Percentiles rank a stretch among this genome's conserved stretches.
Evolutionary conservation across 1,140 invertebrate species (phyloP).

Genomic region (Drosophila grimshawi): DNA sequence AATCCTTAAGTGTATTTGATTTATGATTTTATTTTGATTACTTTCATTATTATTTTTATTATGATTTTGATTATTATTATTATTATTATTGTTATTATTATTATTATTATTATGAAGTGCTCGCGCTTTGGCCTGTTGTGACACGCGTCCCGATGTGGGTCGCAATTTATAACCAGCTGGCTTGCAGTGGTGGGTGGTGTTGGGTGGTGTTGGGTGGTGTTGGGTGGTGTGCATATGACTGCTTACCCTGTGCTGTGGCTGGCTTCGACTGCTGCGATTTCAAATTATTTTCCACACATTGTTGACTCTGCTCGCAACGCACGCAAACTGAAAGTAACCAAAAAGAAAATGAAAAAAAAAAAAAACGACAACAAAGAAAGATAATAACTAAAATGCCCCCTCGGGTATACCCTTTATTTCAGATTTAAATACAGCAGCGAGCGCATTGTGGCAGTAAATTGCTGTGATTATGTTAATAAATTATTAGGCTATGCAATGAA

Average conservation of each 20-base stretch:
- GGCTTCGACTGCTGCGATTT: conserved; percentile 54
- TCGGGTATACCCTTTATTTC: conserved; percentile 1
- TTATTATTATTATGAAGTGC: conserved; percentile 18
- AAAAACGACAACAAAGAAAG: not conserved
- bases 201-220: not conserved
- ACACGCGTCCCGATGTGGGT: conserved; percentile 1
- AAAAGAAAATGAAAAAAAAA: not conserved
- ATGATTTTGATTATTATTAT: not conserved
- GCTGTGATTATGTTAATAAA: too few relatives aligned
- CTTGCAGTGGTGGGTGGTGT: not conserved
- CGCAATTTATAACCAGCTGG: too few relatives aligned
- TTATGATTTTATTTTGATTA: conserved; percentile 20
- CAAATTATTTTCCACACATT: conserved; percentile 75
- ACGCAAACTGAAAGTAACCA: conserved; percentile 56
- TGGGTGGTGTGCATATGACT: not conserved
- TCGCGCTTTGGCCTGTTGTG: not conserved
- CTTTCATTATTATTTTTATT: conserved; percentile 21
- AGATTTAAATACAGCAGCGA: not conserved
- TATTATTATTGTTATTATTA: too few relatives aligned
- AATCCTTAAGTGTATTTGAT: conserved; percentile 29
- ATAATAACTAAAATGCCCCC: conserved; percentile 6
- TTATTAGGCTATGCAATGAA: too few relatives aligned
- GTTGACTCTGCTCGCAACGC: conserved; percentile 53
- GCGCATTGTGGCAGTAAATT: too few relatives aligned
- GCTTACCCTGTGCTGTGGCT: conserved; percentile 26